Evolutionary conservation across 35 echinoderm and acorn worm genomes (phyloP), one percentile per base, ranked within the genome.

Genomic region (Ptychodera flava): DNA sequence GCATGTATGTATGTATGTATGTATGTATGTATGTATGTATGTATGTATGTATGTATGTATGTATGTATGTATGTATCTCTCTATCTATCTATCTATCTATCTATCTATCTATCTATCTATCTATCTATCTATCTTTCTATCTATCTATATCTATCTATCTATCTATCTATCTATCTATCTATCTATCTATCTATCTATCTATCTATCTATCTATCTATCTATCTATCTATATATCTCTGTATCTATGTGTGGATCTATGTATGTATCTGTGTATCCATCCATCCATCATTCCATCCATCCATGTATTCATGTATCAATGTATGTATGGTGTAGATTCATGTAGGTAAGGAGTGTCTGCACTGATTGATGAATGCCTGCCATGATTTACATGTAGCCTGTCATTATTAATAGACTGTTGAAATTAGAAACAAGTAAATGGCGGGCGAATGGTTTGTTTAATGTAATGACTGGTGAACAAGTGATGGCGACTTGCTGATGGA

Each of bases 81-180:
- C 45, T 64, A 64, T 64, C 45, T 64, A 64, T 64, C 45, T 64
- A 64, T 64, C 45, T 64, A 64, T 64, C 45, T 64, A 64, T 64
- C 45, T 64, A 64, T 64, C 45, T 64, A 64, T 64, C 45, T 64
- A 64, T 64, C 45, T 64, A 64, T 64, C 45, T 64, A 64, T 64
- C 45, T 64, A 64, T 64, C 45, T 64, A 64, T 64, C 45, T 64
- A 64, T 64, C 45, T 64, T 12, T 64, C 45, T 64, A 64, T 64
- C 45, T 64, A 64, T 64, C 45, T 64, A 64, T 64, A n/a, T n/a
- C n/a, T 64, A 64, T 64, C 45, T 64, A 64, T 64, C 45, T 64
- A 64, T 64, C 45, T 64, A 64, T 64, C 45, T 64, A 22, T 64
- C 45, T 64, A 22, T 64, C 45, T 64, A 64, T 64, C 45, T 64